Evolutionary conservation across 2,888 invertebrate genomes (phyloP).

Genomic region (Deilephila porcellus): DNA sequence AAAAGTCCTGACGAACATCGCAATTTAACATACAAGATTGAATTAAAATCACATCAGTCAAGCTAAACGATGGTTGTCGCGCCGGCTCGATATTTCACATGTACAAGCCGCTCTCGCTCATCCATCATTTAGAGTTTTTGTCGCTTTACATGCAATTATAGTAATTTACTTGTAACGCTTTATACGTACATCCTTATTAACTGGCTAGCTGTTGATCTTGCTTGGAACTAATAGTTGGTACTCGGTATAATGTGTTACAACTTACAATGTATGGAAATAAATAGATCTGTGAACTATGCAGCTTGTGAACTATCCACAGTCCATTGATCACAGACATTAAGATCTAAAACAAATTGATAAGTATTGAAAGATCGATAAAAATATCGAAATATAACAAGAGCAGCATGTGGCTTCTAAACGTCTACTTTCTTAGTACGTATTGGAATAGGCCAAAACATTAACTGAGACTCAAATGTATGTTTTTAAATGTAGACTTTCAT

Average conservation of each 20-base stretch:
- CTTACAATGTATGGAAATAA: too few species aligned
- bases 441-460: too few species aligned
- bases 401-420: too few species aligned
- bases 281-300: too few species aligned
- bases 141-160: slow-evolving; percentile 26
- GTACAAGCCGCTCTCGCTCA: slow-evolving; percentile 1
- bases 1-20: slow-evolving; percentile 5
- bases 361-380: too few species aligned
- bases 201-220: slow-evolving; percentile 4
- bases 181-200: slow-evolving; percentile 20
- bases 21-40: slow-evolving; percentile 14
- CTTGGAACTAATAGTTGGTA: background rate
- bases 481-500: too few species aligned
- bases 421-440: too few species aligned
- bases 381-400: too few species aligned
- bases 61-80: slow-evolving; percentile 10
- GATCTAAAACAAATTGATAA: too few species aligned
- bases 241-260: background rate
- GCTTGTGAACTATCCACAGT: too few species aligned
- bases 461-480: too few species aligned
- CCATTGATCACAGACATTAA: too few species aligned
- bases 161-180: slow-evolving; percentile 20
- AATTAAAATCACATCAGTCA: slow-evolving; percentile 27
- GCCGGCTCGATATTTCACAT: background rate
- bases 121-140: slow-evolving; percentile 29